Base-by-base conservation (phyloP, 2,113 vertebrate species). In the Malurus cyaneus region DNA sequence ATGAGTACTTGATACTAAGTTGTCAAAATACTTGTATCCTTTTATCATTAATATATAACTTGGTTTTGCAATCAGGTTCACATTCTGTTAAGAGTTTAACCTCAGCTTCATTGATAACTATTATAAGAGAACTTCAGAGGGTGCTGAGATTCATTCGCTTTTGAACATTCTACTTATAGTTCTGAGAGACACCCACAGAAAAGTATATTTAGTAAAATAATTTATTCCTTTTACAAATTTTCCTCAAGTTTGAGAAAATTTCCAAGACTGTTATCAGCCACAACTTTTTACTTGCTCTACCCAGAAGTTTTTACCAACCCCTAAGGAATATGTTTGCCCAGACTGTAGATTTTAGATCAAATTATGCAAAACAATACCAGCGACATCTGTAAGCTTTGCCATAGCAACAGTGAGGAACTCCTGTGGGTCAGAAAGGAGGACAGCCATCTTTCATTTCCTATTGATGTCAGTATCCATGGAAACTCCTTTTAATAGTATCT, bases 401-500 rank as follows among this genome's bases (percentile, higher is more conserved):
- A 67, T 92, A 92, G 92, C 92, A 94, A 96, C 97, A 91, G 66
- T 76, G 91, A 95, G 94, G 78, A 97, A 85, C 86, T 97, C 94
- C 86, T 96, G 89, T 96, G 93, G 95, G 89, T 96, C 97, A 97
- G 96, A 96, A 97, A 97, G 96, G 85, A 97, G 93, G 91, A 97
- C 94, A 96, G 70, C 80, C 53, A 14, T 97, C 88, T 96, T 96
- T 97, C 92, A 93, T 97, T 96, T 91, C 79, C 80, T 81, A 93
- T 52, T 94, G 90, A 96, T 88, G 93, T 94, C 53, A 12, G 94
- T 97, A 97, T 97, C 97, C 97, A 97, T 97, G 97, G 97, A 98
- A 97, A 98, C 97, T 29, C 54, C 71, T 97, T 97, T 94, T 97
- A 97, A 96, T 89, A 96, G 87, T 95, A 94, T 89, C 64, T 93